Base-by-base conservation (phyloP, 2,113 vertebrate genomes). In the Salminus brasiliensis region DNA sequence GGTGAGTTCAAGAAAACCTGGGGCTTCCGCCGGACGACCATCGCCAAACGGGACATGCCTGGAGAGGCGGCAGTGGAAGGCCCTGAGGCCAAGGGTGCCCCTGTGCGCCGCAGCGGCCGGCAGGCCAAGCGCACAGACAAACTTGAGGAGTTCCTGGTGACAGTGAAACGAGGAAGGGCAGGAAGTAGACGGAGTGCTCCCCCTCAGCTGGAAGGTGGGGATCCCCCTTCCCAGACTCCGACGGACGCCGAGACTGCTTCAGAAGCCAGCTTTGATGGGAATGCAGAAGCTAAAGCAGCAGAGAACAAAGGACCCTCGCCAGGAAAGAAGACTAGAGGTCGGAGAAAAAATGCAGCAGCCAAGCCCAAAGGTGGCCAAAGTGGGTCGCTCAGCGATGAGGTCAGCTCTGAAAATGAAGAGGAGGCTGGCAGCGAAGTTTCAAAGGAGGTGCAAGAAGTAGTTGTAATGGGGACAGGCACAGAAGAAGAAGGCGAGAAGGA, bases 131-230 rank as follows among this genome's bases (percentile, higher is more conserved):
- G 96, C 2, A 98, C 97, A 0, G 96, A 97, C 88, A 92, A 97
- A 30, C 94, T 97, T 10, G 96, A 99, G 59, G 97, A 99, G 84
- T 99, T 99, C 78, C 94, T 99, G 8, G 95, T 94, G 0, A 97
- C 95, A 0, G 93, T 97, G 1, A 98, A 94, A 32, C 92, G 98
- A 30, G 88, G 89, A 47, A 87, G 95, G 0, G 84, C 81, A 82
- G 85, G 74, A 0, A 91, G 92, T 0, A 90, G 97, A 69, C 95
- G 85, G 76, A 94, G 68, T 0, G 86, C 86, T 0, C 91, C 95
- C 0, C 83, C 89, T 0, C 87, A 89, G 65, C 78, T 96, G 10
- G 98, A 99, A 76, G 93, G 95, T 41, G 93, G 95, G 0, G 98
- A 99, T 63, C 90, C 93, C 0, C 89, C 93, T 0, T 98, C 96